A percentile compares a stretch with the other conserved stretches of the same genome.
These are phyloP conservation scores for Drosophila sturtevanti DNA, from an alignment of 1,140 invertebrate species.

Conservation along the genomic window DNA sequence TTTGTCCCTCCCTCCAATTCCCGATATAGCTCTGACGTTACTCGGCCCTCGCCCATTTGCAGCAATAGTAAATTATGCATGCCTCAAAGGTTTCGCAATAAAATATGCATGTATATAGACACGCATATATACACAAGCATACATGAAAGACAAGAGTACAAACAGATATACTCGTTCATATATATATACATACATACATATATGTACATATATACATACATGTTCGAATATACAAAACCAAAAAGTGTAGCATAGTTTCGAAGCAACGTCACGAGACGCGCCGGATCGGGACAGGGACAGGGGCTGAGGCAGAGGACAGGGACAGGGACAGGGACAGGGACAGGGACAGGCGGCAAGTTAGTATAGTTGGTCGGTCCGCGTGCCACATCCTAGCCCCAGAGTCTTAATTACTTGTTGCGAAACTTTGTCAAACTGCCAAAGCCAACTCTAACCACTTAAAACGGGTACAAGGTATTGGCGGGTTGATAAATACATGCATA, in stretches of 20 bases:
- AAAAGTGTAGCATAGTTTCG: slow-evolving; percentile 56
- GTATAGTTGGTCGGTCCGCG: background rate
- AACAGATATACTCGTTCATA: background rate
- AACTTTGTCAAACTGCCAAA: slow-evolving; percentile 17
- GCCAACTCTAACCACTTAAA: slow-evolving; percentile 13
- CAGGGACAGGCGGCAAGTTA: background rate
- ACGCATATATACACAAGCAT: slow-evolving; percentile 1
- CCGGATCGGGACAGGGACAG: background rate
- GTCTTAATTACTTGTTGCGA: slow-evolving; percentile 25
- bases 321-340: background rate
- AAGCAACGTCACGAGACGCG: slow-evolving; percentile 1
- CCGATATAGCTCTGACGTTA: background rate
- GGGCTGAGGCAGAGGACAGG: background rate
- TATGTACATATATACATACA: background rate
- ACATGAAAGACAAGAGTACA: too few relatives aligned
- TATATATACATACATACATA: slow-evolving; percentile 3
- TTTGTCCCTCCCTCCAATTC: slow-evolving; percentile 20
- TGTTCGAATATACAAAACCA: slow-evolving; percentile 24
- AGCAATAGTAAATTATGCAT: slow-evolving; percentile 56
- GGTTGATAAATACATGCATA: background rate
- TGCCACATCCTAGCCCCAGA: slow-evolving; percentile 6
- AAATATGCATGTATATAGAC: slow-evolving; percentile 23
- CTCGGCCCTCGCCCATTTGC: slow-evolving; percentile 32
- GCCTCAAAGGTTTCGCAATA: slow-evolving; percentile 41
- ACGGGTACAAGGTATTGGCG: slow-evolving; percentile 1